Conservation (phyloP, 2,113 vertebrate species). For the Callorhinus ursinus region DNA sequence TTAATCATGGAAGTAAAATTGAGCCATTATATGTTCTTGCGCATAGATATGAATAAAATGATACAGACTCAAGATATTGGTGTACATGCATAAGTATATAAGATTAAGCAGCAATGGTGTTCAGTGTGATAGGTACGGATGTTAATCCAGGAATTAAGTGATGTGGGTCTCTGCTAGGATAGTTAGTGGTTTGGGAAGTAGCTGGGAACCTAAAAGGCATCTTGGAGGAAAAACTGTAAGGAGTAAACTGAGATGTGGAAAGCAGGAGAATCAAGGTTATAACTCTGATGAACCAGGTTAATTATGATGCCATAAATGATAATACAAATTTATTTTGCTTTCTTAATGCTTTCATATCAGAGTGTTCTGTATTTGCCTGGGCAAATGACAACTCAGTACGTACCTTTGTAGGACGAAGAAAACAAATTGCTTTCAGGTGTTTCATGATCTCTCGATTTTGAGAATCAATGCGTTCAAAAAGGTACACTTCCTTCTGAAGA, state of each 20-base stretch:
- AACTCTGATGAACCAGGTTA: slow-evolving; percentile 35
- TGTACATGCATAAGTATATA: neutral
- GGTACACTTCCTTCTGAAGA: slow-evolving; percentile 97
- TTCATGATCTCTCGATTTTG: slow-evolving; percentile 95
- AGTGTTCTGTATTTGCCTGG: neutral
- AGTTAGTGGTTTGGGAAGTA: neutral
- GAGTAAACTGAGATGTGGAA: neutral
- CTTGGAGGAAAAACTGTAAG: slow-evolving; percentile 24
- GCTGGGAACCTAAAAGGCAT: neutral
- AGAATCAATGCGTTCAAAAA: slow-evolving; percentile 96
- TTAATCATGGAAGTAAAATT: slow-evolving; percentile 17
- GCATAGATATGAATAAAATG: neutral
- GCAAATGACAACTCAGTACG: slow-evolving; percentile 78
- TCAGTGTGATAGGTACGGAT: neutral
- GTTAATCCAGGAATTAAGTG: neutral
- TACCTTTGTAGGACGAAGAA: slow-evolving; percentile 96
- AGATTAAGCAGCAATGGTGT: neutral
- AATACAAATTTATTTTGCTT: slow-evolving; percentile 68
- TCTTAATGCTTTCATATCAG: slow-evolving; percentile 24
- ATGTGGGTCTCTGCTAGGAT: neutral
- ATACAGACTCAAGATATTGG: neutral
- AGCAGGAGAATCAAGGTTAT: neutral
- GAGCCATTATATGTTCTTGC: neutral
- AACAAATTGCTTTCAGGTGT: slow-evolving; percentile 97
- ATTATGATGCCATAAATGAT: slow-evolving; percentile 44